Evolutionary conservation across 1,140 invertebrate species (phyloP).

Genomic region (Drosophila pseudoobscura): DNA sequence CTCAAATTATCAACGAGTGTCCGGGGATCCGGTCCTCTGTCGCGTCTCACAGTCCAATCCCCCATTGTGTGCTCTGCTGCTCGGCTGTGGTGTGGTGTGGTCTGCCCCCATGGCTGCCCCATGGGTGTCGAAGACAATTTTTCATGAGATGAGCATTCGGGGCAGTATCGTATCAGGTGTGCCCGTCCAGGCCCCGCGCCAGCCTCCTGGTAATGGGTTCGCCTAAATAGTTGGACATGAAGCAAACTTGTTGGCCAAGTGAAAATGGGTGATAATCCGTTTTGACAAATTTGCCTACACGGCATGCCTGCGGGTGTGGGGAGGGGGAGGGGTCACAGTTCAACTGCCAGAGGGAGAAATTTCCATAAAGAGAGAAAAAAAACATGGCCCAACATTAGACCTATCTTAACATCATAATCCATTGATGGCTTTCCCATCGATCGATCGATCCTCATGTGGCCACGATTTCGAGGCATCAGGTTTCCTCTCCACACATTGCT

Average conservation of each 20-base stretch:
- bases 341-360: slow-evolving; percentile 55
- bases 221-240: slow-evolving; percentile 69
- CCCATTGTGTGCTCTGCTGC: slow-evolving; percentile 47
- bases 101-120: slow-evolving; percentile 25
- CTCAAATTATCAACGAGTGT: slow-evolving; percentile 75
- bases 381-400: slow-evolving; percentile 15
- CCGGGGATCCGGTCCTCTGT: slow-evolving; percentile 27
- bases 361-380: neutral
- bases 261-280: slow-evolving; percentile 82
- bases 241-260: slow-evolving; percentile 55
- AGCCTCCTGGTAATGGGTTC: slow-evolving; percentile 65
- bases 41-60: neutral
- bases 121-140: slow-evolving; percentile 79
- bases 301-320: neutral
- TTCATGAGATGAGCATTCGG: slow-evolving; percentile 67
- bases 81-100: slow-evolving; percentile 17
- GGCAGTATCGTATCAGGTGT: slow-evolving; percentile 71
- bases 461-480: slow-evolving; percentile 61
- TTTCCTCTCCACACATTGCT: slow-evolving; percentile 65
- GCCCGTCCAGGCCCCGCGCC: slow-evolving; percentile 8
- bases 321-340: slow-evolving; percentile 48
- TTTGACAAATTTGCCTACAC: slow-evolving; percentile 81
- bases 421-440: slow-evolving; percentile 40
- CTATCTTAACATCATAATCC: slow-evolving; percentile 40
- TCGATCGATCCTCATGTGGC: slow-evolving; percentile 29